These are phyloP conservation scores for Digitonthophagus gazella DNA, from an alignment of 2,888 invertebrate species.

Conservation along the genomic window DNA sequence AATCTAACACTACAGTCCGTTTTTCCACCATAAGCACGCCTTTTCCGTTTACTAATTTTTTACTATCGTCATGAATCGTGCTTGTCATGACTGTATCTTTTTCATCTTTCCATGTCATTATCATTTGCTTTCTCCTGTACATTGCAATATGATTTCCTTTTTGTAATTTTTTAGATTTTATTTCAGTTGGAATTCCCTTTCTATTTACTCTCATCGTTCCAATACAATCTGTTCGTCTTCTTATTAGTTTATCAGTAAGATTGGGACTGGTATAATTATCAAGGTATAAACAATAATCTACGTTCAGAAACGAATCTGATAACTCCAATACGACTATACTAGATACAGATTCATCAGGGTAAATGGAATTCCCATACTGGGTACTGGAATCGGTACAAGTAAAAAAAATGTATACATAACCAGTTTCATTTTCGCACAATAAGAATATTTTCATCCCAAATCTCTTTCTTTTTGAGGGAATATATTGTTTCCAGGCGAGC, in stretches of 20 bases:
- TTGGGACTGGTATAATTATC: conserved; percentile 29
- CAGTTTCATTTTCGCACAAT: conserved; percentile 19
- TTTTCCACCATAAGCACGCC: conserved; percentile 17
- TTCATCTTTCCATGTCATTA: conserved; percentile 27
- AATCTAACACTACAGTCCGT: conserved; percentile 28
- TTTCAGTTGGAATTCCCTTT: conserved; percentile 16
- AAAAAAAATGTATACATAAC: conserved; percentile 23
- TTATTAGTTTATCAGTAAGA: conserved; percentile 7
- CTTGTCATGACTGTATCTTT: conserved; percentile 21
- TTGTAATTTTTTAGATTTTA: conserved; percentile 24
- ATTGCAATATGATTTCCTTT: conserved; percentile 22
- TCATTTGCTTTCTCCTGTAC: conserved; percentile 18
- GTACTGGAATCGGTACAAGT: conserved; percentile 18
- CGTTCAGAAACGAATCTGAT: conserved; percentile 18
- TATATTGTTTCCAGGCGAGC: conserved; percentile 26
- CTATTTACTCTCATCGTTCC: conserved; percentile 18
- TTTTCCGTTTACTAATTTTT: not conserved
- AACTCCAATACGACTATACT: not conserved
- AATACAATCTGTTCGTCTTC: conserved; percentile 11
- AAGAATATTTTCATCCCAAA: conserved; percentile 26
- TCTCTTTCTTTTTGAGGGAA: conserved; percentile 28
- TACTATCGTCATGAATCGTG: conserved; percentile 1
- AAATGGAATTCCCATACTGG: conserved; percentile 4
- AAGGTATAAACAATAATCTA: conserved; percentile 32
- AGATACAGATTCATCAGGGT: conserved; percentile 13